A percentile compares a stretch with the other conserved stretches of the same genome.
phyloP scores from a whole-genome alignment of 2,888 invertebrate genomes.

The Polia nebulosa region DNA sequence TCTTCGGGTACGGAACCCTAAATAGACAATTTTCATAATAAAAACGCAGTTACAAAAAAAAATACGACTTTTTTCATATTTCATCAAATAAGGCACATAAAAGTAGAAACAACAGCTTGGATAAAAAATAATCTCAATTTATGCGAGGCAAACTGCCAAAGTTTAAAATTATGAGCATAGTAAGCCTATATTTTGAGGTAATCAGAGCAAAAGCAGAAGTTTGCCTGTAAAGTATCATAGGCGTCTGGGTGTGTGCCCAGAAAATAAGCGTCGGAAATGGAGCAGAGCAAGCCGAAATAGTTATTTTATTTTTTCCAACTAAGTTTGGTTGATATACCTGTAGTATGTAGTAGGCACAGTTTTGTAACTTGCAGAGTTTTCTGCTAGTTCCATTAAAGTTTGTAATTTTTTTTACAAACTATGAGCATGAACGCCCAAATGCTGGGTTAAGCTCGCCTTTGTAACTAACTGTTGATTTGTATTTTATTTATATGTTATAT shows the following conservation, averaged over 20 bases:
- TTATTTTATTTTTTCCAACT: conserved; percentile 47
- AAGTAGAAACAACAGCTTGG: conserved; percentile 67
- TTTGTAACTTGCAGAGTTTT: conserved; percentile 10
- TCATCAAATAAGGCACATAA: conserved; percentile 64
- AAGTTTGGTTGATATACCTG: conserved; percentile 39
- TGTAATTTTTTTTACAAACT: neutral
- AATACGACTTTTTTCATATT: conserved; percentile 55
- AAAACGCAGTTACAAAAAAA: conserved; percentile 46
- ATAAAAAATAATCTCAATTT: conserved; percentile 70
- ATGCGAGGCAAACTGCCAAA: conserved; percentile 68
- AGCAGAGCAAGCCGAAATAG: conserved; percentile 43
- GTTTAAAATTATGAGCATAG: conserved; percentile 68
- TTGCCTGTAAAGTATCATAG: conserved; percentile 67
- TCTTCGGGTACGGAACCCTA: no score
- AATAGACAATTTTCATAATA: conserved; percentile 30
- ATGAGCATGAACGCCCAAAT: no score
- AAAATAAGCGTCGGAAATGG: conserved; percentile 52
- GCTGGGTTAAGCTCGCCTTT: no score
- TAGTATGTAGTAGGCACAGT: neutral
- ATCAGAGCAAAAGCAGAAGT: conserved; percentile 66
- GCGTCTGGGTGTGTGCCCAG: conserved; percentile 59
- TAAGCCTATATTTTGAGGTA: conserved; percentile 68
- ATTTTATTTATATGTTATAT: no score
- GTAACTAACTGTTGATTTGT: no score
- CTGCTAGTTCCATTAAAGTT: neutral